Conservation (phyloP, 2,797 vertebrate species). For the Ctenopoma kingsleyae region DNA sequence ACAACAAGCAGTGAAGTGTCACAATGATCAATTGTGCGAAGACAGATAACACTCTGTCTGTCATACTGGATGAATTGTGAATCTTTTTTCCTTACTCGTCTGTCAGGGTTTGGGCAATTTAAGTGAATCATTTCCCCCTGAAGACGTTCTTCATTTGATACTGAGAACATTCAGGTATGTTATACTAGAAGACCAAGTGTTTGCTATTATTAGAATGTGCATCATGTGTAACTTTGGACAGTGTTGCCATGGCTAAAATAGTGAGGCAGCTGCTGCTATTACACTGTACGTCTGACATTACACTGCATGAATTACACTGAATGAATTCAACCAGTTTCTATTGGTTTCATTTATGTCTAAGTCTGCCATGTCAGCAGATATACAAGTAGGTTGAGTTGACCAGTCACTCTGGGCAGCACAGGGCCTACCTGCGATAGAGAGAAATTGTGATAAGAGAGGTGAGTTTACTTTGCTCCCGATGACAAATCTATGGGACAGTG, state of each 20-base stretch:
- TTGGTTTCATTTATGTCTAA: constrained; percentile 3
- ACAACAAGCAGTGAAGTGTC: constrained; percentile 51
- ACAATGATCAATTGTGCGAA: constrained; percentile 53
- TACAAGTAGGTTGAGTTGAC: constrained; percentile 50
- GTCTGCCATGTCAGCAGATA: constrained; percentile 1
- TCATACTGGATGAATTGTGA: constrained; percentile 28
- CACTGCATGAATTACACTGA: neutral
- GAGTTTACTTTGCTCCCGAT: constrained; percentile 67
- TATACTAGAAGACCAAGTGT: constrained; percentile 40
- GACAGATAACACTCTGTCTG: constrained; percentile 43
- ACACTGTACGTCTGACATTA: constrained; percentile 7
- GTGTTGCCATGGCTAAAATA: constrained; percentile 40
- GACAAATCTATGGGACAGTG: constrained; percentile 68
- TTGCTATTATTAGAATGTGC: constrained; percentile 56
- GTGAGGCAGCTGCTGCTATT: constrained; percentile 47
- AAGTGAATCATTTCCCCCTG: constrained; percentile 32
- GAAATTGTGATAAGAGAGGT: constrained; percentile 69
- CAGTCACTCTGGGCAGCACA: constrained; percentile 27
- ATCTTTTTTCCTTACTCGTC: constrained; percentile 23
- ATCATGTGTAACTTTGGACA: constrained; percentile 41
- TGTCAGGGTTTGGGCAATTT: constrained; percentile 28
- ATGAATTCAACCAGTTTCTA: constrained; percentile 1
- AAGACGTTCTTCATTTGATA: constrained; percentile 38
- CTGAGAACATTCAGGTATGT: constrained; percentile 37
- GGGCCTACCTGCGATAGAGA: constrained; percentile 19